phyloP scores from a whole-genome alignment of 2,888 invertebrate genomes.

The Leptopilina syphax region DNA sequence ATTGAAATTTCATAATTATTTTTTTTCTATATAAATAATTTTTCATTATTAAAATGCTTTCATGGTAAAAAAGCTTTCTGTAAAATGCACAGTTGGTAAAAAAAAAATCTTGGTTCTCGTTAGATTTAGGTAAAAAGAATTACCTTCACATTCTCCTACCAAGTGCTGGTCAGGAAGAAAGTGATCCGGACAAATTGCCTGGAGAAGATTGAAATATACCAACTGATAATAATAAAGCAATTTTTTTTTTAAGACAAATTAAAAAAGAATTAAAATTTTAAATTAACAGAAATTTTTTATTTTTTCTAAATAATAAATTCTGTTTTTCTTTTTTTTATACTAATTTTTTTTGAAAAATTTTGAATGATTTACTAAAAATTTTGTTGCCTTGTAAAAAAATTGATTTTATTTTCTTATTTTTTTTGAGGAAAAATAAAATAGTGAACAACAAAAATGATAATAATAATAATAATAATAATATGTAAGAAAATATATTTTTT shows the following conservation, averaged over 20 bases:
- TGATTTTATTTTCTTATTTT: no score
- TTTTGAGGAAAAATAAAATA: no score
- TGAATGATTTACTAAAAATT: no score
- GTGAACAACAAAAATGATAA: not conserved
- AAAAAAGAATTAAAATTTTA: not conserved
- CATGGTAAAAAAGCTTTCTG: slow-evolving; percentile 47
- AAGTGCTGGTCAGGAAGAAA: slow-evolving; percentile 62
- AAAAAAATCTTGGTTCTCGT: slow-evolving; percentile 48
- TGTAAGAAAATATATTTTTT: slow-evolving; percentile 12
- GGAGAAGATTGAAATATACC: slow-evolving; percentile 53
- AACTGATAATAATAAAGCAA: slow-evolving; percentile 10
- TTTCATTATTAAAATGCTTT: not conserved
- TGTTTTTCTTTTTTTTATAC: not conserved
- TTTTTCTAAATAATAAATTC: not conserved
- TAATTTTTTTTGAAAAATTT: slow-evolving; percentile 32
- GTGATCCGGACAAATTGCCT: slow-evolving; percentile 54
- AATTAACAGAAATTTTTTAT: not conserved
- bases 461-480: slow-evolving; percentile 9
- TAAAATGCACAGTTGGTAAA: slow-evolving; percentile 48
- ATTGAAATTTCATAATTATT: no score
- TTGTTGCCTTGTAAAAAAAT: no score
- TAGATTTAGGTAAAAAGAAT: slow-evolving; percentile 58
- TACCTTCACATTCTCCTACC: slow-evolving; percentile 56
- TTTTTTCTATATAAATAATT: not conserved
- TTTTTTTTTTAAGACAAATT: not conserved